Percentiles rank a stretch among this genome's conserved stretches.
Conservation (phyloP, 2,888 invertebrate species). For the Branchinecta sandiegonensis region DNA sequence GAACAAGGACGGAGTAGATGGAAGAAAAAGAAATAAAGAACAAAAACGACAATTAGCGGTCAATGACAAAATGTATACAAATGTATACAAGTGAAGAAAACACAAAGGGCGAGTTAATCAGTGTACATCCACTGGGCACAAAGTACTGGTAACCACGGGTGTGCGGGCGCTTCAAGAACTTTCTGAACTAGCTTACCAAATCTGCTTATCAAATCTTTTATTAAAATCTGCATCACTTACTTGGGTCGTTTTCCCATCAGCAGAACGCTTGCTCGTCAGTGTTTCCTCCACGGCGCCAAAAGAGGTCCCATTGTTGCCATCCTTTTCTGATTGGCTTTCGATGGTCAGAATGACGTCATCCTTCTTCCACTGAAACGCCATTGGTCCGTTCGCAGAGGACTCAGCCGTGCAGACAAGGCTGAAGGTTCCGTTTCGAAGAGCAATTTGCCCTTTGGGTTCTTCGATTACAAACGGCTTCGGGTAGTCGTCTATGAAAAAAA, state of each 20-base stretch:
- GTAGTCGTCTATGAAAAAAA: constrained; percentile 46
- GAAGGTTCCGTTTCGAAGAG: constrained; percentile 73
- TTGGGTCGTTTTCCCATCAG: constrained; percentile 20
- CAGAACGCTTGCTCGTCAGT: constrained; percentile 17
- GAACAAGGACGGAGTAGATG: too few relatives aligned
- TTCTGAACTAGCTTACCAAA: too few relatives aligned
- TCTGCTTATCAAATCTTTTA: too few relatives aligned
- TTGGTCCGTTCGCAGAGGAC: constrained; percentile 55
- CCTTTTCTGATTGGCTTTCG: not conserved
- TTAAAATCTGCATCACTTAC: not conserved
- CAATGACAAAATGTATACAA: too few relatives aligned
- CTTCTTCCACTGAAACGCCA: constrained; percentile 74
- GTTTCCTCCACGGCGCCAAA: constrained; percentile 22
- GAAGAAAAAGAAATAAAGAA: too few relatives aligned
- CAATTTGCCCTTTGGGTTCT: constrained; percentile 63
- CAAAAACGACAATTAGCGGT: too few relatives aligned
- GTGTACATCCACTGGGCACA: too few relatives aligned
- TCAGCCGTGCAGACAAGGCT: constrained; percentile 66
- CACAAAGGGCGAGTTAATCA: too few relatives aligned
- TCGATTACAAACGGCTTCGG: constrained; percentile 70
- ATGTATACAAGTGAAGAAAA: too few relatives aligned
- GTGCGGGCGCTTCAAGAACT: too few relatives aligned
- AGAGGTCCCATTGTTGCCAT: too few relatives aligned
- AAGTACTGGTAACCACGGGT: too few relatives aligned
- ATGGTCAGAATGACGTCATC: constrained; percentile 48